Evolutionary conservation across 1,140 invertebrate species (phyloP), one percentile per base, ranked within the genome.

Genomic region (Drosophila saltans): DNA sequence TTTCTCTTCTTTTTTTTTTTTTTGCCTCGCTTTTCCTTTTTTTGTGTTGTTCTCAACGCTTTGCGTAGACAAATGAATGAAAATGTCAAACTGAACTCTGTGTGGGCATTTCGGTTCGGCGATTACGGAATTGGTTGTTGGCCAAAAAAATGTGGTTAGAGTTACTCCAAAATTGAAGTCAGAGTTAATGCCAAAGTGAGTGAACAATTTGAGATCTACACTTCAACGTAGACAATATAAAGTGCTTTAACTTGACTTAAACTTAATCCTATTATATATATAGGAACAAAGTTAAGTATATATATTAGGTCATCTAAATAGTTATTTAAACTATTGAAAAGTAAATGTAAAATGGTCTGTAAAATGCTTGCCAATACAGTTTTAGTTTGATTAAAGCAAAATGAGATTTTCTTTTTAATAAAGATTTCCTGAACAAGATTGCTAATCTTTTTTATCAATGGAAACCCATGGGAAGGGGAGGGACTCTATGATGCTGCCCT

Each of bases 11-110:
- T 58, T 68, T 55, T 64, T 28, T 66, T 36, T n/a, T 41, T 63
- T 72, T 66, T 79, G 68, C 28, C 28, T 30, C 4, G 28, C 55
- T 41, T 57, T 64, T 33, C 63, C 26, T n/a, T 41, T 63, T 63
- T 72, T 66, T 79, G 68, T 39, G 8, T 62, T 52, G 64, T 24
- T n/a, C 66, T 69, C 41, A 26, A 67, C 69, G 52, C 80, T 73
- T 68, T 90, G 84, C 84, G 85, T 89, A 81, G 84, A 89, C 85
- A 89, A 89, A 90, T 90, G 81, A 84, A 88, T 88, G 84, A 84
- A 89, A 90, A 89, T 89, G 85, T 89, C 84, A 88, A 88, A 66
- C 80, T 69, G 68, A 74, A 89, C 64, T 63, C 2, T 52, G 45
- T 52, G 70, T 52, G 73, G 66, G 41, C 72, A 65, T 75, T 69